Base-by-base conservation (phyloP, 2,797 vertebrate genomes). In the Tamandua tetradactyla region DNA sequence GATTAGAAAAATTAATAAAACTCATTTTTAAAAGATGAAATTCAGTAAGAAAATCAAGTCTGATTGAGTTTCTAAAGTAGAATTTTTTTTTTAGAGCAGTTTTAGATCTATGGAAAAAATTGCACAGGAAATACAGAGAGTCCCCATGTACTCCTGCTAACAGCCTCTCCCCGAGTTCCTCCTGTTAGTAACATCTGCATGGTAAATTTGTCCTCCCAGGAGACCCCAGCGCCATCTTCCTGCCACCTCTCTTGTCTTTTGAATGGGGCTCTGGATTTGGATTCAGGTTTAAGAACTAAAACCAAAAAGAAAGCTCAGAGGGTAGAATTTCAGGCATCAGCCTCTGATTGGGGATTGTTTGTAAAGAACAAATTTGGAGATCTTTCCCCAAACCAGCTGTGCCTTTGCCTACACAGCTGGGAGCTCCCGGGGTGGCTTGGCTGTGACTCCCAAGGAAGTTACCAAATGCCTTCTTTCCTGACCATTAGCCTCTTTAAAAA, bases 381-480 rank as follows among this genome's bases (percentile, higher is more conserved):
- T n/a, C 61, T 59, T 17, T 32, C 35, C 11, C 2, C 0, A 2
- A n/a, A 47, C 37, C 14, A 0, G 49, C 69, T 13, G 20, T 4
- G 15, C 61, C 49, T 15, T 62, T 10, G 47, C 90, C 80, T 15
- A 37, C 79, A 78, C 59, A 88, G 82, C 92, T 87, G 82, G 61
- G 61, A 66, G 42, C 59, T 94, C 30, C 89, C 64, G 81, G 79
- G 5, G 9, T 52, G 61, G 6, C 40, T 47, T 69, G 88, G 78
- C 52, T 64, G 32, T 42, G 69, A 61, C 59, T 68, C 44, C 57
- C 52, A 47, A 74, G 85, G 81, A 89, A 87, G 66, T 76, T 81
- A 87, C 76, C 55, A 62, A 92, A 74, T 93, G 81, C 52, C 94
- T 88, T 90, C 57, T 42, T 94, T 94, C 87, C 83, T 78, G 92